Conservation (phyloP, 1,140 invertebrate species). For the Leptestheria dahalacensis region DNA sequence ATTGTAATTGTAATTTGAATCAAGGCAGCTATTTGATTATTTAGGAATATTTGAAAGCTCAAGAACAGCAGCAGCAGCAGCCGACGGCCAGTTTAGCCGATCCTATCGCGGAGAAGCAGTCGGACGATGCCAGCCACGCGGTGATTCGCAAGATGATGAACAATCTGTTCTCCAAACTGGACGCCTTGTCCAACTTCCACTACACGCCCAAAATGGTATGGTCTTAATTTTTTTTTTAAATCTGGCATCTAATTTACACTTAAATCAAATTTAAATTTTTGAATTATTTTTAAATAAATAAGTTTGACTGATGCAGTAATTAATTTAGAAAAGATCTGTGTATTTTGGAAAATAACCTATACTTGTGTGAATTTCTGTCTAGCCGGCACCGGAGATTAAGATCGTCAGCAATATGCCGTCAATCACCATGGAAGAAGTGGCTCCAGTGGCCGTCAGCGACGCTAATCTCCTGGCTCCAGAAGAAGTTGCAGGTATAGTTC, state of each 20-base stretch:
- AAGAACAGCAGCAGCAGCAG: slow-evolving; percentile 38
- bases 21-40: no score
- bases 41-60: slow-evolving; percentile 67
- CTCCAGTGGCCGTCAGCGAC: slow-evolving; percentile 68
- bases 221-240: no score
- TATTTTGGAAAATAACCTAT: neutral
- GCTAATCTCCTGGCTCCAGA: slow-evolving; percentile 79
- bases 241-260: neutral
- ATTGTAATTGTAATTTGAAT: no score
- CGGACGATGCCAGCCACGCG: slow-evolving; percentile 49
- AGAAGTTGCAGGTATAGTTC: slow-evolving; percentile 58
- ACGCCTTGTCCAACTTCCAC: slow-evolving; percentile 85
- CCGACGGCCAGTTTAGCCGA: slow-evolving; percentile 29
- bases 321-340: no score
- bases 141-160: slow-evolving; percentile 60
- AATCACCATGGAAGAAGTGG: slow-evolving; percentile 89
- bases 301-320: no score
- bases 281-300: neutral
- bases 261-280: slow-evolving; percentile 1
- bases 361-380: slow-evolving; percentile 22
- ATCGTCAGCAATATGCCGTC: slow-evolving; percentile 83
- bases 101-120: slow-evolving; percentile 39
- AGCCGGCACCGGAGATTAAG: slow-evolving; percentile 69
- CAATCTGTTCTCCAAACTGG: slow-evolving; percentile 69
- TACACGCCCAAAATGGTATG: slow-evolving; percentile 77